phyloP scores from a whole-genome alignment of 2,113 vertebrate species.

The Carlito syrichta region DNA sequence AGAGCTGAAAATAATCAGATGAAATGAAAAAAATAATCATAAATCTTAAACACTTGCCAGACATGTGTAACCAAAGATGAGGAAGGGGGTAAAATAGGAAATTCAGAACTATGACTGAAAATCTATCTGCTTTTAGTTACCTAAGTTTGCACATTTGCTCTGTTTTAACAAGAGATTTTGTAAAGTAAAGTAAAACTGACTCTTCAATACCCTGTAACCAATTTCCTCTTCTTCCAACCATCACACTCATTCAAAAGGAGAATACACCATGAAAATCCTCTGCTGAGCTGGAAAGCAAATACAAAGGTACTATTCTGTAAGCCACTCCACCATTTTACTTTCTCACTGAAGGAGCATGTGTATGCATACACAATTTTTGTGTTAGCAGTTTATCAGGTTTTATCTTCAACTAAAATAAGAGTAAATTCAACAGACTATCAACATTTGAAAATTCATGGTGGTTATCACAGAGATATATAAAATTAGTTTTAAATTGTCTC shows the following conservation, averaged over 20 bases:
- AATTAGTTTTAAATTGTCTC: background rate
- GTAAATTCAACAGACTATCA: background rate
- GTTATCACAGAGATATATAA: background rate
- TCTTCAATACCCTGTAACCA: background rate
- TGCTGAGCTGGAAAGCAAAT: background rate
- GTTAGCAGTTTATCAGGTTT: background rate
- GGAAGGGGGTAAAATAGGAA: background rate
- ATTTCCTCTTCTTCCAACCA: background rate
- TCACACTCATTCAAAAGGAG: background rate
- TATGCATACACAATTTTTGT: background rate
- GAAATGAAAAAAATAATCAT: background rate
- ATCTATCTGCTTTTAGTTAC: background rate
- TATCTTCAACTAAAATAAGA: background rate
- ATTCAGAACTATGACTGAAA: background rate
- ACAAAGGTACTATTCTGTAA: background rate
- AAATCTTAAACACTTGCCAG: background rate
- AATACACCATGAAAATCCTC: background rate
- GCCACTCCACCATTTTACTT: background rate
- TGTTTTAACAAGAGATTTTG: background rate
- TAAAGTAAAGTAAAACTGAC: background rate
- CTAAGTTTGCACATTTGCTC: background rate
- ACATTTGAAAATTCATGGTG: background rate
- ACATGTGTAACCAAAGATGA: background rate
- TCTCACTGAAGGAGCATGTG: background rate
- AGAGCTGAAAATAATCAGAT: background rate